These are phyloP conservation scores for Palaemon carinicauda DNA, from an alignment of 1,140 invertebrate genomes.

Conservation along the genomic window DNA sequence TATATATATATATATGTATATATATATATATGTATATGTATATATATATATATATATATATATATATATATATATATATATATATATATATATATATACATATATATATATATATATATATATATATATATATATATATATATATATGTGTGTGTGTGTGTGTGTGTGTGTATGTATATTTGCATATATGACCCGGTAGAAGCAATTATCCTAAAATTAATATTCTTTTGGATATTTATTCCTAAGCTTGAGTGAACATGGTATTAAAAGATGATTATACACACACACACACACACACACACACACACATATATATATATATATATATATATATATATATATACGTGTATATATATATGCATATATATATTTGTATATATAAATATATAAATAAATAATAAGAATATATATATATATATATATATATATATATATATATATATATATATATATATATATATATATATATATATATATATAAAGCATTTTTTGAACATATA, in stretches of 20 bases:
- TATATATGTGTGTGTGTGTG: neutral
- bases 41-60: neutral
- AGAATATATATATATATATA: neutral
- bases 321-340: constrained; percentile 4
- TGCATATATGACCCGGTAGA: too few species aligned
- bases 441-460: too few species aligned
- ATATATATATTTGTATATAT: neutral
- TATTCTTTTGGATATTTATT: too few species aligned
- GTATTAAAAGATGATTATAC: too few species aligned
- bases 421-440: neutral
- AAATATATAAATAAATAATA: neutral
- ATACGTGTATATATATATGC: neutral
- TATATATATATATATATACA: neutral
- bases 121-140: neutral
- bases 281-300: too few species aligned
- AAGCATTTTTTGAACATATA: neutral
- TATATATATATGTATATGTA: neutral
- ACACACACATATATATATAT: neutral
- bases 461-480: neutral
- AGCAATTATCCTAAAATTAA: too few species aligned
- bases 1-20: neutral
- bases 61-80: neutral
- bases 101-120: neutral
- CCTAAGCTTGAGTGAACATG: too few species aligned
- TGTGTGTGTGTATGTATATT: too few species aligned